A percentile compares a stretch with the other conserved stretches of the same genome.
Evolutionary conservation across 2,888 invertebrate species (phyloP).

Genomic region (Harpalus rufipes): DNA sequence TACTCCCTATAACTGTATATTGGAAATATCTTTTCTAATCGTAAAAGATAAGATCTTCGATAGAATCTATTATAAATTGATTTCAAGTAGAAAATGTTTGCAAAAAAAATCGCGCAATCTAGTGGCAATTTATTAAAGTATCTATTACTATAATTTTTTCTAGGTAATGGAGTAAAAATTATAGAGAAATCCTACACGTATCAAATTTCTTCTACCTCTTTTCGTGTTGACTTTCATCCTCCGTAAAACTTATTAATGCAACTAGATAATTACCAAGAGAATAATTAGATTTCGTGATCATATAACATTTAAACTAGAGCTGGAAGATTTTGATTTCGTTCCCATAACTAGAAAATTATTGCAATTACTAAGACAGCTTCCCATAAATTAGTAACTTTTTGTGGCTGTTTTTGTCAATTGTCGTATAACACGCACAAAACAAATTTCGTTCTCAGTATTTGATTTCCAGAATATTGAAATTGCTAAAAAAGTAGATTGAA

Average conservation of each 20-base stretch:
- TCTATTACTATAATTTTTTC: constrained; percentile 11
- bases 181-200: background rate
- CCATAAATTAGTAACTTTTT: background rate
- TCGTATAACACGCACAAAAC: background rate
- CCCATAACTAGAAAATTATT: constrained; percentile 25
- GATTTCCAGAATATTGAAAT: background rate
- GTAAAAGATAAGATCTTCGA: background rate
- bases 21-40: constrained; percentile 10
- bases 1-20: constrained; percentile 3
- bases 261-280: background rate
- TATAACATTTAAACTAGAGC: constrained; percentile 18
- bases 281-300: constrained; percentile 34
- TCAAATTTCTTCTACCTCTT: background rate
- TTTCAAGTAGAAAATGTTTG: background rate
- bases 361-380: background rate
- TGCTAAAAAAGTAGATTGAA: too few relatives aligned
- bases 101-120: background rate
- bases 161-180: constrained; percentile 1
- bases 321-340: constrained; percentile 11
- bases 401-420: background rate
- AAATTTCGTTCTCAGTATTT: background rate
- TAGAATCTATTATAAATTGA: background rate
- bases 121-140: background rate
- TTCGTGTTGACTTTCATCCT: constrained; percentile 10
- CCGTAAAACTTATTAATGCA: background rate